Evolutionary conservation across 2,888 invertebrate genomes (phyloP).

Genomic region (Lasioglossum vierecki): DNA sequence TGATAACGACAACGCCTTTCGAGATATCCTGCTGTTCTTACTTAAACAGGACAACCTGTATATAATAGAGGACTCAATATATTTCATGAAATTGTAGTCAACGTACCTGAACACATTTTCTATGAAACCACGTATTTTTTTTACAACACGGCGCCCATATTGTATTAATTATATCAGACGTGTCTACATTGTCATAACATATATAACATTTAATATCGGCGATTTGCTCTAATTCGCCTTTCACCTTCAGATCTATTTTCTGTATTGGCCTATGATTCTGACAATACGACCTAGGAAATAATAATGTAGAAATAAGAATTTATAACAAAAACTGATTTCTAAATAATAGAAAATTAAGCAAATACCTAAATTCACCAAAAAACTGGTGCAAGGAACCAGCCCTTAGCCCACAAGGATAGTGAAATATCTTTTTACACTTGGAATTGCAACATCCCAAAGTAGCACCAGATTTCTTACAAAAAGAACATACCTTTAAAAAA

Average conservation of each 20-base stretch:
- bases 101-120: constrained; percentile 88
- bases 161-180: constrained; percentile 83
- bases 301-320: constrained; percentile 30
- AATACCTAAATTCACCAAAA: constrained; percentile 86
- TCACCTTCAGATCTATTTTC: constrained; percentile 81
- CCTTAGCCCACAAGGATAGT: constrained; percentile 90
- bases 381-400: constrained; percentile 88
- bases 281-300: constrained; percentile 87
- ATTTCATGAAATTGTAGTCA: not conserved
- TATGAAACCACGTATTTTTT: constrained; percentile 91
- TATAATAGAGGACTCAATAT: not conserved
- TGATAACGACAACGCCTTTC: no score
- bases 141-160: constrained; percentile 92
- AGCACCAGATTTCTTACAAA: constrained; percentile 88
- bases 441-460: constrained; percentile 89
- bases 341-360: constrained; percentile 79
- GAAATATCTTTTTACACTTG: constrained; percentile 89
- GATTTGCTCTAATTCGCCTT: constrained; percentile 67
- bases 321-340: not conserved
- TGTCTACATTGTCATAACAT: constrained; percentile 87
- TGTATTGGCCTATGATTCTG: constrained; percentile 86
- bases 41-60: not conserved
- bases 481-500: constrained; percentile 87
- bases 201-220: constrained; percentile 86
- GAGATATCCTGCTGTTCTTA: no score